Evolutionary conservation across 1,140 invertebrate species (phyloP).

Genomic region (Eupristina koningsbergeri): DNA sequence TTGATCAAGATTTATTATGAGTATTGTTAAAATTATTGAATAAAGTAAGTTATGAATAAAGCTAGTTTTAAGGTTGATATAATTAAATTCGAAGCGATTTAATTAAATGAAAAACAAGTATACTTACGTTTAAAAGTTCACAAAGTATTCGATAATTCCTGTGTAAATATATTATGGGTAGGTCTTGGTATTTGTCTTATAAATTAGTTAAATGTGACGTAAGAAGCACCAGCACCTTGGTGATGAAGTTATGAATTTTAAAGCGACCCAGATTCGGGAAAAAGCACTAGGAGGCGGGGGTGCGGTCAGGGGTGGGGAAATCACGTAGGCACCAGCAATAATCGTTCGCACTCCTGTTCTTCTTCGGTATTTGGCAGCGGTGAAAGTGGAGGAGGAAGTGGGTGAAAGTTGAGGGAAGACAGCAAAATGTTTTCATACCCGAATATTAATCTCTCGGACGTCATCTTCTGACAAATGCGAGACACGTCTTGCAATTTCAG

Average conservation of each 20-base stretch:
- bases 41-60: too few species aligned
- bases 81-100: background rate
- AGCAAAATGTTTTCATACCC: slow-evolving; percentile 53
- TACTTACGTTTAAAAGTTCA: background rate
- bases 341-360: slow-evolving; percentile 39
- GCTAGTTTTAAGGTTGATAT: too few species aligned
- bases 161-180: background rate
- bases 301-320: too few species aligned
- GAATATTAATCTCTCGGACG: slow-evolving; percentile 58
- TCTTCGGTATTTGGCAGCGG: slow-evolving; percentile 56
- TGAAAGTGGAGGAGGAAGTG: slow-evolving; percentile 49
- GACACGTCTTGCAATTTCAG: slow-evolving; percentile 55
- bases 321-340: slow-evolving; percentile 55
- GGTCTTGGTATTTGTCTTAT: background rate
- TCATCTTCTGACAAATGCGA: slow-evolving; percentile 58
- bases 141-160: background rate
- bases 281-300: too few species aligned
- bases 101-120: background rate
- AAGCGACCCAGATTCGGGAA: slow-evolving; percentile 55
- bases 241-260: slow-evolving; percentile 7
- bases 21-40: too few species aligned
- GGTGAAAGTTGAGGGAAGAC: slow-evolving; percentile 32
- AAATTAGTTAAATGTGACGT: background rate
- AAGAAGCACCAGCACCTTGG: background rate
- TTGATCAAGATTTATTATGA: too few species aligned